Evolutionary conservation across 2,113 vertebrate species (phyloP).

Genomic region (Syrrhaptes paradoxus): DNA sequence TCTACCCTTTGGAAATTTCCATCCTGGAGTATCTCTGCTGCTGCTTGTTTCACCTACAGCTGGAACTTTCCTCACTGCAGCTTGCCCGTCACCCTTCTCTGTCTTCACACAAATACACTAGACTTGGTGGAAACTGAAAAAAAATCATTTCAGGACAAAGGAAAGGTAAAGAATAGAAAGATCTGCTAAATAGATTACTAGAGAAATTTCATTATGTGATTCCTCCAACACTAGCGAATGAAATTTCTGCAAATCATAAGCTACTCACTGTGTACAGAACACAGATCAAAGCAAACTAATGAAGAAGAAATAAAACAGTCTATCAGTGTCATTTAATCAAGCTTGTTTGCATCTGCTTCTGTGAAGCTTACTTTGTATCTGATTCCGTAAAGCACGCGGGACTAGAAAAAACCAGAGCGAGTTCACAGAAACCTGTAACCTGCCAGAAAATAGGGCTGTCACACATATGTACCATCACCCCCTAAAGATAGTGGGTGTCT

Average conservation of each 20-base stretch:
- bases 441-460: neutral
- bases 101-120: neutral
- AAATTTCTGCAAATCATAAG: neutral
- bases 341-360: neutral
- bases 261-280: neutral
- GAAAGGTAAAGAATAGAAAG: neutral
- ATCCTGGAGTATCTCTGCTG: neutral
- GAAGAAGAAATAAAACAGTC: neutral
- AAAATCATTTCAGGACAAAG: neutral
- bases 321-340: neutral
- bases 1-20: neutral
- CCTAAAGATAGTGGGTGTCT: fast-evolving
- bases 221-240: neutral
- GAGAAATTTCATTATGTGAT: neutral
- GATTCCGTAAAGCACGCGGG: neutral
- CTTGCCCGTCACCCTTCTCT: neutral
- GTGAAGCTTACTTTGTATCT: neutral
- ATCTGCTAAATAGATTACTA: neutral
- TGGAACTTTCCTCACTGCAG: neutral
- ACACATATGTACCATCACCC: fast-evolving
- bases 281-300: neutral
- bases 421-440: too few species aligned
- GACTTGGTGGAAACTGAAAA: neutral
- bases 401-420: neutral
- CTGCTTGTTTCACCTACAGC: neutral